Evolutionary conservation across 2,797 vertebrate genomes (phyloP).

Genomic region (Tamandua tetradactyla): DNA sequence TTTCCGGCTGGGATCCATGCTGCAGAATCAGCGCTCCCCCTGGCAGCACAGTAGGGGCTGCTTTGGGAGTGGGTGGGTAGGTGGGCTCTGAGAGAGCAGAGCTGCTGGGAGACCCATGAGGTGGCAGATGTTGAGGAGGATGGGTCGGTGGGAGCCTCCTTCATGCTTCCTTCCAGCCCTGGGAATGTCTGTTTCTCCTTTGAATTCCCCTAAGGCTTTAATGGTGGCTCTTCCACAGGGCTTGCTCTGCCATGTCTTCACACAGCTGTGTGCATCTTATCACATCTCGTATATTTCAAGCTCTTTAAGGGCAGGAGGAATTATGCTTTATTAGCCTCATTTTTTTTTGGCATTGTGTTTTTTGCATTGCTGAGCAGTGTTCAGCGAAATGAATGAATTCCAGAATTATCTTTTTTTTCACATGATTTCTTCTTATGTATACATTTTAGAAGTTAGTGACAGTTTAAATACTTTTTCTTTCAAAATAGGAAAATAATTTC

Average conservation of each 20-base stretch:
- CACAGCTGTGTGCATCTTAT: neutral
- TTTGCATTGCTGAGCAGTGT: neutral
- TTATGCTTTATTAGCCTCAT: constrained; percentile 49
- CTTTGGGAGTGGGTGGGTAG: accelerated
- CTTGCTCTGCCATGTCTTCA: neutral
- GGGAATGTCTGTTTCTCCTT: neutral
- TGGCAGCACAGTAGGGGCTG: neutral
- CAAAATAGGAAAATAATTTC: constrained; percentile 39
- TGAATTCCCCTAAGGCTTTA: neutral
- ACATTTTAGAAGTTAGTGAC: constrained; percentile 4
- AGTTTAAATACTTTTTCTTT: constrained; percentile 19
- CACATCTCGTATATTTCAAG: neutral
- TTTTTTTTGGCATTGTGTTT: neutral
- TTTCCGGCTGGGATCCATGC: neutral
- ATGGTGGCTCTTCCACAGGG: neutral
- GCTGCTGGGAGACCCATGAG: neutral
- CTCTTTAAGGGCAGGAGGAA: constrained; percentile 48
- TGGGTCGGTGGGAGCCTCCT: neutral
- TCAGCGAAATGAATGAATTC: constrained; percentile 43
- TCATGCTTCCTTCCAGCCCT: accelerated
- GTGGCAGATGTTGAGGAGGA: accelerated
- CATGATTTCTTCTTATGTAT: constrained; percentile 28
- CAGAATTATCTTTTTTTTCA: constrained; percentile 13
- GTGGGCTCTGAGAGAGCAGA: neutral
- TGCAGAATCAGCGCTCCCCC: neutral